Conservation (phyloP, 2,888 invertebrate species). For the Melanostoma mellinum region DNA sequence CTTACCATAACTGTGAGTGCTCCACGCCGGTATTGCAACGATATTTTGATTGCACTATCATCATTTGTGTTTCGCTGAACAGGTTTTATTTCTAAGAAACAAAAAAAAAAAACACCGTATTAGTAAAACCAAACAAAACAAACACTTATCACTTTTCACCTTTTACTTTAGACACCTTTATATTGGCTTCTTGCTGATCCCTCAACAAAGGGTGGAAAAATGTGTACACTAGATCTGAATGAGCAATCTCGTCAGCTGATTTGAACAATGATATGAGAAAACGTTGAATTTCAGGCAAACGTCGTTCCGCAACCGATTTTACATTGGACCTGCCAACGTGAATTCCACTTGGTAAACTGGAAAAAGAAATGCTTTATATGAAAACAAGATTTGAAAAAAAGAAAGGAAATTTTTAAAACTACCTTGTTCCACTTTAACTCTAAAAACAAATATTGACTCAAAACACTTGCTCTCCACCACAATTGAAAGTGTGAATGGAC, state of each 20-base stretch:
- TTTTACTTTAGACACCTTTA: slow-evolving; percentile 89
- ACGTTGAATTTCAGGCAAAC: slow-evolving; percentile 93
- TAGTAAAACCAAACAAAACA: neutral
- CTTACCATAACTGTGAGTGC: slow-evolving; percentile 90
- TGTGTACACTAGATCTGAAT: slow-evolving; percentile 97
- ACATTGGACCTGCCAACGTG: slow-evolving; percentile 96
- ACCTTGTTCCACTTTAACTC: slow-evolving; percentile 16
- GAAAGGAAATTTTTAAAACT: neutral
- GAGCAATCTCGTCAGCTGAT: slow-evolving; percentile 96
- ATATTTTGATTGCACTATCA: slow-evolving; percentile 87
- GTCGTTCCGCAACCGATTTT: slow-evolving; percentile 95
- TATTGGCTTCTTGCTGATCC: slow-evolving; percentile 95
- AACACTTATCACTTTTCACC: slow-evolving; percentile 82
- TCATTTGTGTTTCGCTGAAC: slow-evolving; percentile 80
- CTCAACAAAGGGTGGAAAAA: slow-evolving; percentile 98
- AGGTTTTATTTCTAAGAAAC: slow-evolving; percentile 77
- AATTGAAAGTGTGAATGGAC: slow-evolving; percentile 15
- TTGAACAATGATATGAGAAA: slow-evolving; percentile 93
- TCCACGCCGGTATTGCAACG: slow-evolving; percentile 89
- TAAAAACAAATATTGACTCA: slow-evolving; percentile 18
- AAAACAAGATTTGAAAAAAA: neutral
- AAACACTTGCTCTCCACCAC: slow-evolving; percentile 14
- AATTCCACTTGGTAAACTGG: slow-evolving; percentile 87
- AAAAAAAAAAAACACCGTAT: slow-evolving; percentile 1
- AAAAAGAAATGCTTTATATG: slow-evolving; percentile 73